Percentiles rank a stretch among this genome's conserved stretches.
These are phyloP conservation scores for Cynopterus sphinx DNA, from an alignment of 2,797 vertebrate genomes.

Conservation along the genomic window DNA sequence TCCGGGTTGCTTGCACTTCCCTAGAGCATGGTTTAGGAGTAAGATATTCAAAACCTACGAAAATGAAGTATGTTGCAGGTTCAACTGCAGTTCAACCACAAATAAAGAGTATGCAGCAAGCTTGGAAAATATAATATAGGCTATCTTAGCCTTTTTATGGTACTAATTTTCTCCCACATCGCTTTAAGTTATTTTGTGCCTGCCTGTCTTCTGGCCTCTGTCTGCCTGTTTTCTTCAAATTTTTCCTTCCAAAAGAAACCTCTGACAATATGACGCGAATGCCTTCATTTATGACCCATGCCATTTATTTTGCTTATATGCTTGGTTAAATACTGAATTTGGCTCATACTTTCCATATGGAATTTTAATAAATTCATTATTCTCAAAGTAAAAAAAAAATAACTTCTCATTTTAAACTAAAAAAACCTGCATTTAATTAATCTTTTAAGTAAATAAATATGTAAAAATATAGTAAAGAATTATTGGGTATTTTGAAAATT, in stretches of 20 bases:
- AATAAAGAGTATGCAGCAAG: neutral
- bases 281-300: slow-evolving; percentile 52
- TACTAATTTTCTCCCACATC: slow-evolving; percentile 61
- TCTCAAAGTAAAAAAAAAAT: slow-evolving; percentile 32
- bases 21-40: neutral
- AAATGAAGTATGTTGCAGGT: neutral
- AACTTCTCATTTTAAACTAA: slow-evolving; percentile 24
- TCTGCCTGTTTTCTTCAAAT: slow-evolving; percentile 36
- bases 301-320: slow-evolving; percentile 48
- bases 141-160: slow-evolving; percentile 25
- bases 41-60: slow-evolving; percentile 8
- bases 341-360: slow-evolving; percentile 33
- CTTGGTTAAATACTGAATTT: slow-evolving; percentile 58
- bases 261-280: slow-evolving; percentile 35
- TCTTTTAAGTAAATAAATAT: slow-evolving; percentile 57
- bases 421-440: slow-evolving; percentile 59
- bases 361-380: slow-evolving; percentile 67
- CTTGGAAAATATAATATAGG: slow-evolving; percentile 54
- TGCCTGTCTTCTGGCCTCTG: neutral
- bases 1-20: neutral
- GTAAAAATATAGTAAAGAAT: neutral
- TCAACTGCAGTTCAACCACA: slow-evolving; percentile 70
- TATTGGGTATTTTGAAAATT: neutral
- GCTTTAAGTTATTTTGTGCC: slow-evolving; percentile 8
- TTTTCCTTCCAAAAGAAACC: slow-evolving; percentile 41